A percentile compares a stretch with the other conserved stretches of the same genome.
These are phyloP conservation scores for Lasioglossum lativentre DNA, from an alignment of 2,888 invertebrate genomes.

Conservation along the genomic window DNA sequence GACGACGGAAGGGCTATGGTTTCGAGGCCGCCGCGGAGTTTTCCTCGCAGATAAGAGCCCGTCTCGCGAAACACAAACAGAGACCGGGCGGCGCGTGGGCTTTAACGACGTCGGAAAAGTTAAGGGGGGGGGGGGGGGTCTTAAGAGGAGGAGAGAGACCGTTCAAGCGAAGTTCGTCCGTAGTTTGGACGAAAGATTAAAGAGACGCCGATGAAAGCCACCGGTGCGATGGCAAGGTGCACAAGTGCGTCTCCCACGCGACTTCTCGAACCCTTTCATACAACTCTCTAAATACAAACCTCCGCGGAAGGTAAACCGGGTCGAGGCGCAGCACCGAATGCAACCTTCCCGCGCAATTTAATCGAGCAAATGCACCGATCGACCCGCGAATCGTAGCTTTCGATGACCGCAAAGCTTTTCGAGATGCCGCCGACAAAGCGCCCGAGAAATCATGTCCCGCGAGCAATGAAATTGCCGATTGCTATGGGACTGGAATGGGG, in stretches of 20 bases:
- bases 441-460: not conserved
- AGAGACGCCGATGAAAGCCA: constrained; percentile 27
- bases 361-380: not conserved
- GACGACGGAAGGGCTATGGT: not conserved
- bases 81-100: not conserved
- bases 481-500: not conserved
- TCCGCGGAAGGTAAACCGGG: not conserved
- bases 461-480: not conserved
- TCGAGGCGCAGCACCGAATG: not conserved
- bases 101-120: constrained; percentile 36
- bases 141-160: not conserved
- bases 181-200: constrained; percentile 28
- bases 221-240: not conserved
- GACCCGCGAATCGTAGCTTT: not conserved
- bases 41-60: constrained; percentile 32
- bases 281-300: not conserved
- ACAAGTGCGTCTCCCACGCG: not conserved
- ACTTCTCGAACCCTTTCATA: not conserved
- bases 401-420: not conserved
- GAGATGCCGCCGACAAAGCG: not conserved
- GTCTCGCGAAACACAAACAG: constrained; percentile 38
- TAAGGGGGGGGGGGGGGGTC: constrained; percentile 25
- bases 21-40: not conserved
- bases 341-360: not conserved
- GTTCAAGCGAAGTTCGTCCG: not conserved